Evolutionary conservation across 2,888 invertebrate genomes (phyloP), one percentile per base, ranked within the genome.

Genomic region (Slavum lentiscoides): DNA sequence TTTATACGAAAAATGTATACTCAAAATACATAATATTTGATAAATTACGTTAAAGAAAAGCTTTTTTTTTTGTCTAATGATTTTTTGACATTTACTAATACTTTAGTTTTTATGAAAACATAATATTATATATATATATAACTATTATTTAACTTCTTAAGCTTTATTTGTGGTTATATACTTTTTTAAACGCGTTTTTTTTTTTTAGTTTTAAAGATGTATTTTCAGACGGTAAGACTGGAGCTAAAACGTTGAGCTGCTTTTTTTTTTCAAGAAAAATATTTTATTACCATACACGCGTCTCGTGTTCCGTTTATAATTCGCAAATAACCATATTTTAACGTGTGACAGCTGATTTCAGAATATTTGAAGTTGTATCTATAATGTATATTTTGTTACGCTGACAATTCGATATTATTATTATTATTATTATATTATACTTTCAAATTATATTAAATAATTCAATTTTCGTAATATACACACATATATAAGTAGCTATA

Each of bases 211-310:
- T 13, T 76, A 67, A 68, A 55, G 15, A 23, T 58, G 8, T 37
- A 64, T 58, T 64, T 58, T 62, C 72, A 77, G 77, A 53, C 23
- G 55, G 72, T 80, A 72, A 80, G 80, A 80, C 80, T 80, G 80
- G 80, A 72, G 39, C 23, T 70, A 55, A 64, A 55, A 64, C 21
- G 21, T 55, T 53, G 37, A 62, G 49, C 66, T 80, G 69, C 37
- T 53, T 49, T 62, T 59, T 11, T 75, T 80, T 77, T 53, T 62
- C 30, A 59, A 67, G 58, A 23, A 58, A 53, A 61, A 17, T 70
- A 49, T 49, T 49, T 15, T 1, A 72, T 39, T 39, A 55, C 64
- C 64, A 55, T 43, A 61, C 72, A 61, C 53, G 7, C 39, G 39
- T 39, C 5, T 39, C 7, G 39, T 39, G 7, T 43, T 43, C 43